Evolutionary conservation across 2,888 invertebrate genomes (phyloP), one percentile per base, ranked within the genome.

Genomic region (Mesochorus sp.): DNA sequence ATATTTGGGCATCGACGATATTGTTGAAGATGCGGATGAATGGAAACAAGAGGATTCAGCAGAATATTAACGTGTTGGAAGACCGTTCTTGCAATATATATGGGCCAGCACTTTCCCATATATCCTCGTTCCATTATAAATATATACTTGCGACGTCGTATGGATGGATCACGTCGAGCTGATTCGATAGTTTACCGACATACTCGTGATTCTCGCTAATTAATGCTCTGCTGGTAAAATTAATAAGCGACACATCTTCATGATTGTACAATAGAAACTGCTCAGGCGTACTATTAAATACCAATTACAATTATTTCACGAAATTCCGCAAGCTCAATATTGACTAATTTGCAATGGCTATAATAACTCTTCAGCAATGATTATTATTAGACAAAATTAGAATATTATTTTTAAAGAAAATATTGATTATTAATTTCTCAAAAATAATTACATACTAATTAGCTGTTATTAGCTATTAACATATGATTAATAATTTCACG

Each of bases 301-400:
- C 34, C n/a, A n/a, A n/a, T n/a, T n/a, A n/a, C 31, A 19, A 53
- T 53, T 34, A 42, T 51, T 37, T 49, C 47, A 17, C 51, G n/a
- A 57, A 34, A 49, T 6, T 24, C 31, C 34, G 2, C 10, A 10
- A 17, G 5, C 12, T 4, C 31, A 8, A 39, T n/a, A 51, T 3
- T 3, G n/a, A 47, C n/a, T n/a, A n/a, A n/a, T n/a, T n/a, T n/a
- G n/a, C n/a, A n/a, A n/a, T n/a, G n/a, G n/a, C n/a, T n/a, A n/a
- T n/a, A n/a, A n/a, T n/a, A n/a, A n/a, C n/a, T n/a, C n/a, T n/a
- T n/a, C n/a, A n/a, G n/a, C n/a, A n/a, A n/a, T n/a, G n/a, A n/a
- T n/a, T n/a, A n/a, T n/a, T n/a, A n/a, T n/a, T n/a, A n/a, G n/a
- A n/a, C n/a, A n/a, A n/a, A n/a, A n/a, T n/a, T n/a, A n/a, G n/a